phyloP scores from a whole-genome alignment of 2,113 vertebrate species.

The Aptenodytes forsteri region DNA sequence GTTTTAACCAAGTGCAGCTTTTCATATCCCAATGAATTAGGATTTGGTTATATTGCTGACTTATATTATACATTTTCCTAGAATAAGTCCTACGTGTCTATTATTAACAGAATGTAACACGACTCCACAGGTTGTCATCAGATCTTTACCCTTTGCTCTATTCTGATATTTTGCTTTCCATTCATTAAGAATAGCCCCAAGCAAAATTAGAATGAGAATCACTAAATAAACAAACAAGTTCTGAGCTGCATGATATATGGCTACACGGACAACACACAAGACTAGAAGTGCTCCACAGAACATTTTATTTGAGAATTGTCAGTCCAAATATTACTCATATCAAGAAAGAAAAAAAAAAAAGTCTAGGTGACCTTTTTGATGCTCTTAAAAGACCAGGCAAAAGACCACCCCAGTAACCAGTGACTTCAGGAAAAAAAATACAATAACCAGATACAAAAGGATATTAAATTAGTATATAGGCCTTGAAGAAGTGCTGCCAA shows the following conservation, averaged over 20 bases:
- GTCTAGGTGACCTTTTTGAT: background rate
- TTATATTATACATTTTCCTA: slow-evolving; percentile 7
- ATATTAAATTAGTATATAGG: background rate
- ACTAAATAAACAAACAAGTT: slow-evolving; percentile 61
- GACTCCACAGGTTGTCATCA: slow-evolving; percentile 58
- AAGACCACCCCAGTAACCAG: background rate
- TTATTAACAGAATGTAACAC: slow-evolving; percentile 46
- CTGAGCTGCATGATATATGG: background rate
- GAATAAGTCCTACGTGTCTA: background rate
- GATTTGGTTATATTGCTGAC: background rate
- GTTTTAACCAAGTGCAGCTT: background rate
- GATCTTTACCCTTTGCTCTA: slow-evolving; percentile 60
- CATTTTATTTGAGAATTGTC: background rate
- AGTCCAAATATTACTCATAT: background rate
- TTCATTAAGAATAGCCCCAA: slow-evolving; percentile 64
- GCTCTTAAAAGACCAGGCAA: background rate
- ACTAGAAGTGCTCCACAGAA: background rate
- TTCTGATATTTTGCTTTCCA: slow-evolving; percentile 67
- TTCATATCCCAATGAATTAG: background rate
- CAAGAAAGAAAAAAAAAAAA: background rate
- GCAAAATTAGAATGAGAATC: slow-evolving; percentile 61
- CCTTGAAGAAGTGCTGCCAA: background rate
- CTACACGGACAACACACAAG: background rate
- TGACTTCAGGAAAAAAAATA: background rate
- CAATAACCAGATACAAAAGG: background rate